Percentiles rank a stretch among this genome's conserved stretches.
These are phyloP conservation scores for Paramacrobiotus metropolitanus DNA, from an alignment of 1,140 invertebrate species.

Conservation along the genomic window DNA sequence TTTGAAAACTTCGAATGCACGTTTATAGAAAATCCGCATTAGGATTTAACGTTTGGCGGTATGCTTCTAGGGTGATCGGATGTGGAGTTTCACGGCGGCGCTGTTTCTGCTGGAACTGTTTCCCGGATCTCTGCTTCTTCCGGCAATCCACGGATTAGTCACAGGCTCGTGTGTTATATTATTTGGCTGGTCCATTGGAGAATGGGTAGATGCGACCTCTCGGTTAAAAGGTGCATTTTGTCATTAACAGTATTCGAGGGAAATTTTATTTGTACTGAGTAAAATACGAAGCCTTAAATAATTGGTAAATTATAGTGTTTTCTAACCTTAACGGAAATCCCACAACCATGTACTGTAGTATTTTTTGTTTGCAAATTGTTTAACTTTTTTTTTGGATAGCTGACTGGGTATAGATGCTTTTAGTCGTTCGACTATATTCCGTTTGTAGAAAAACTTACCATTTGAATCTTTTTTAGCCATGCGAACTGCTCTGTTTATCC, in stretches of 20 bases:
- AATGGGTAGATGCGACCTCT: slow-evolving; percentile 27
- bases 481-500: slow-evolving; percentile 9
- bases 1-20: too few relatives aligned
- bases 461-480: slow-evolving; percentile 13
- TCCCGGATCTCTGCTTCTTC: slow-evolving; percentile 20
- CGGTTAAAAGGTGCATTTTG: slow-evolving; percentile 23
- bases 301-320: too few relatives aligned
- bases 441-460: not conserved
- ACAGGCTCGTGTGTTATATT: slow-evolving; percentile 23
- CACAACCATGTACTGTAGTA: too few relatives aligned
- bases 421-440: too few relatives aligned
- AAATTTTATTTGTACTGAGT: slow-evolving; percentile 9
- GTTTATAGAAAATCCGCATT: too few relatives aligned
- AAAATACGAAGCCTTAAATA: too few relatives aligned
- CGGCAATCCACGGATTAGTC: slow-evolving; percentile 28
- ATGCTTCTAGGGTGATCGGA: slow-evolving; percentile 33
- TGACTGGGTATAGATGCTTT: too few relatives aligned
- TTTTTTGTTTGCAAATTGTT: not conserved
- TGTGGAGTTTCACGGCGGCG: slow-evolving; percentile 32
- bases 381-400: too few relatives aligned
- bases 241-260: not conserved
- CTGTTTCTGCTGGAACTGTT: slow-evolving; percentile 26
- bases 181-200: slow-evolving; percentile 27
- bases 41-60: too few relatives aligned
- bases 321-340: too few relatives aligned